Base-by-base conservation (phyloP, 2,113 vertebrate genomes). In the Sakesphorus luctuosus region DNA sequence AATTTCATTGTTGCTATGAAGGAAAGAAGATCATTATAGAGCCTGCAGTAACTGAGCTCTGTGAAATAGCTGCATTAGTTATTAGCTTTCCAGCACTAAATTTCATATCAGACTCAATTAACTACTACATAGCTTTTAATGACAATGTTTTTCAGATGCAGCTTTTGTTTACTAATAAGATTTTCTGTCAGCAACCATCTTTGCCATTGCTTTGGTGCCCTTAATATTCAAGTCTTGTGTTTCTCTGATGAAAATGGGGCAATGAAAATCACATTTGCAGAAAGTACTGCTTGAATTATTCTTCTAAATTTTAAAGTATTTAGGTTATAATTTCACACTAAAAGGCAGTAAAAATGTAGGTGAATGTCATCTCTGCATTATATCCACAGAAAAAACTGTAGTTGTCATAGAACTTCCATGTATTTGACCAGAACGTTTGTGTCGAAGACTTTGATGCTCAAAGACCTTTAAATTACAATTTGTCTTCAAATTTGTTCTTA, bases 51-150 rank as follows among this genome's bases (percentile, higher is more conserved):
- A 98, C 96, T 97, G 98, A 97, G 96, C 90, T 98, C 96, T 98
- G 98, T 98, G 97, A 98, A 98, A 98, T 97, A 98, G 97, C 96
- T 97, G 96, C 87, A 97, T 97, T 98, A 98, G 97, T 98, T 98
- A 98, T 98, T 98, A 98, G 97, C 97, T 98, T 98, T 97, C 96
- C 96, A 97, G 94, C 96, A 97, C 96, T 97, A 98, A 97, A 98
- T 97, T 98, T 98, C 97, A 98, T 98, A 98, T 98, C 97, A 98
- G 97, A 98, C 97, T 98, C 97, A 98, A 98, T 98, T 98, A 98
- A 98, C 97, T 98, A 98, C 96, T 96, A 97, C 98, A 98, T 96
- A 98, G 95, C 82, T 98, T 98, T 98, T 98, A 98, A 98, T 97
- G 98, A 97, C 96, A 98, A 97, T 98, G 97, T 97, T 97, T 98